phyloP scores from a whole-genome alignment of 2,113 vertebrate species.

The Zapornia atra region DNA sequence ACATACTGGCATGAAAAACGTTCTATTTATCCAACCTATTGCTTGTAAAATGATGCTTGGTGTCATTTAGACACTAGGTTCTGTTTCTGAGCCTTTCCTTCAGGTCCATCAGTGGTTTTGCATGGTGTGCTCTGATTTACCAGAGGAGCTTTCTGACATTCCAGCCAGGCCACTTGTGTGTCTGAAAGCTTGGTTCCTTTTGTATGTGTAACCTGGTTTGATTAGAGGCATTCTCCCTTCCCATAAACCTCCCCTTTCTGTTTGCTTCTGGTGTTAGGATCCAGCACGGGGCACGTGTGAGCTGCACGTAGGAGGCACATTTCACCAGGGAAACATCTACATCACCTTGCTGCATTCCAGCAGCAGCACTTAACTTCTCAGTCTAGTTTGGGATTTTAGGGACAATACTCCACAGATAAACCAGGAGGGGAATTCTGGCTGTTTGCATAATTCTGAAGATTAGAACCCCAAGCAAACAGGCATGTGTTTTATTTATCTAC shows the following conservation, averaged over 20 bases:
- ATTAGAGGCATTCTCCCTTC: background rate
- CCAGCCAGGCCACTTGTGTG: background rate
- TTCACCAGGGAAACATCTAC: background rate
- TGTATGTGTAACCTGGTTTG: background rate
- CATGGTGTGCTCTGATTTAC: background rate
- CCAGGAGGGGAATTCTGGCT: background rate
- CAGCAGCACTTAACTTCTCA: background rate
- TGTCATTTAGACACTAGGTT: no score
- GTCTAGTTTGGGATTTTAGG: background rate
- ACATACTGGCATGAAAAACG: background rate
- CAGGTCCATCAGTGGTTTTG: background rate
- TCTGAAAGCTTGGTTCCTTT: background rate
- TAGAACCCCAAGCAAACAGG: background rate
- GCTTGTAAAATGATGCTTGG: background rate
- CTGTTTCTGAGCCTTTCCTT: background rate
- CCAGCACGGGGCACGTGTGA: no score
- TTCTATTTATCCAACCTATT: background rate
- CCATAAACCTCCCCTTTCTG: background rate
- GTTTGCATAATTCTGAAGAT: background rate
- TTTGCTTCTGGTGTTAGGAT: background rate
- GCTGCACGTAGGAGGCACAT: background rate
- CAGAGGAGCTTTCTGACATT: background rate
- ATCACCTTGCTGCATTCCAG: background rate
- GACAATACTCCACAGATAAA: background rate
- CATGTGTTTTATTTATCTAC: background rate